Evolutionary conservation across 2,888 invertebrate species (phyloP), one percentile per base, ranked within the genome.

Genomic region (Oligia fasciuncula): DNA sequence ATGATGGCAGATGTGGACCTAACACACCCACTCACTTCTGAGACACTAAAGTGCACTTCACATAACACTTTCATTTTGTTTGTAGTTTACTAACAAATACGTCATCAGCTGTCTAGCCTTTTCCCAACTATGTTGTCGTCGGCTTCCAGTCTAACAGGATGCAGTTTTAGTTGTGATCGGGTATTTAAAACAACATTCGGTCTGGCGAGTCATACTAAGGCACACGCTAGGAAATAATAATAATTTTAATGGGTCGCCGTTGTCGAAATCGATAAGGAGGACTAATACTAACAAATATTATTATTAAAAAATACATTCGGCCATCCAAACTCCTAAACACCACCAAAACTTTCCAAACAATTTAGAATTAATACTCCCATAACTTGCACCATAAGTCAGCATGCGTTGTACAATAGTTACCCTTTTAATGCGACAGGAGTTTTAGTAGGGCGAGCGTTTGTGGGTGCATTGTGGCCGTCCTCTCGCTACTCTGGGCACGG

Each of bases 361-460:
- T 51, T 67, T 13, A 1, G 8, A 70, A 54, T 54, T 4, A 40
- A 14, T 69, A 46, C 75, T 86, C 85, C 57, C 65, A 62, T 89
- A 35, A 85, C 90, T 89, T 91, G 84, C 43, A 75, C 85, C 84
- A 67, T 70, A 76, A 71, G 83, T 81, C 81, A 80, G 76, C 43
- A 78, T 79, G 71, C 87, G 84, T 85, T 90, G 87, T 86, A 88
- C 77, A 84, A 85, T 86, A 88, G 90, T 89, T 89, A 87, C 91
- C 75, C 91, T 93, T 93, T 93, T 92, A 92, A 89, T 88, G 85
- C 86, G 83, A 88, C 91, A 89, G 85, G 85, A 89, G 91, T 91
- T 92, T 92, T 87, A 88, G 90, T 91, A 90, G 91, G 89, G 87
- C 88, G 89, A 86, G 85, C 88, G 83, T 87, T 85, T 89, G 88